Evolutionary conservation across 2,888 invertebrate species (phyloP), one percentile per base, ranked within the genome.

Genomic region (Drosophila parthenogenetica): DNA sequence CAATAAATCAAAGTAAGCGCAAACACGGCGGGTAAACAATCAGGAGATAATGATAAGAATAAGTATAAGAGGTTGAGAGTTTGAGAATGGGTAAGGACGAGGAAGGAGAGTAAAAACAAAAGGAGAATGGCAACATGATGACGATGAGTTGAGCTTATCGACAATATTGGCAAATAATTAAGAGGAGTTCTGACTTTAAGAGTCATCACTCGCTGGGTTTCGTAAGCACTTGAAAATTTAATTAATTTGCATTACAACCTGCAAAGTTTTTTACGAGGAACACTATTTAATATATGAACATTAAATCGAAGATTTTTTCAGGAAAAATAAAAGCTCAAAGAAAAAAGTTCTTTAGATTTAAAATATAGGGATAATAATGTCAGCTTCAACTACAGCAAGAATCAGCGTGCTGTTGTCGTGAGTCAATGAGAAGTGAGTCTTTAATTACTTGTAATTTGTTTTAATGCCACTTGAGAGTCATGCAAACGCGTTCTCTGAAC

Each of bases 391-490:
- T 32, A 35, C 14, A 66, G 60, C 49, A 50, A 40, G 39, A 40
- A 49, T 61, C 37, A 16, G 16, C 51, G 17, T n/a, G 37, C 13
- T 22, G 42, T 37, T 37, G 62, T 61, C 66, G 73, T 35, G 35
- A 35, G 35, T 83, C 73, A 79, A 83, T 88, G 77, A 62, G 67
- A 72, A 73, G 72, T 69, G 71, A 71, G 73, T 77, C 75, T 69
- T 84, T 89, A 85, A 89, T 85, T 85, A 87, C 81, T 85, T 85
- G 89, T 85, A 89, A 85, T 87, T 85, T 87, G 87, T 87, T 87
- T 81, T 87, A 85, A 89, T 84, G 79, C 87, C 81, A 87, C 89
- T 89, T 89, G 87, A 74, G 77, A 68, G 73, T 54, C 66, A 77
- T 73, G 69, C 61, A 79, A 69, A 70, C 66, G 66, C 53, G 57